These are phyloP conservation scores for Mystacides longicornis DNA, from an alignment of 2,888 invertebrate species.

Conservation along the genomic window DNA sequence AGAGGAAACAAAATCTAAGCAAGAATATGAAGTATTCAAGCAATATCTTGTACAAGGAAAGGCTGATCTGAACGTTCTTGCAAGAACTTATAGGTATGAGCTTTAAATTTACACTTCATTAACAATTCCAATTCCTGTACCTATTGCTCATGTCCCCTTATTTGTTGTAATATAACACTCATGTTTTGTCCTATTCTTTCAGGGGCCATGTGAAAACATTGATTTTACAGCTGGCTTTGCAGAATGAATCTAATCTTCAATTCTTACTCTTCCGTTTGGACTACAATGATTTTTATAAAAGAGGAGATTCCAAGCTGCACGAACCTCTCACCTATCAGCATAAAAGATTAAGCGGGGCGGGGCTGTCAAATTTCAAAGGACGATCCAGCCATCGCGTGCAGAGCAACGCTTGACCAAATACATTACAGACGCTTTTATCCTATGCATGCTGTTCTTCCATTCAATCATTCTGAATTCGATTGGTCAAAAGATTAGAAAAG, in stretches of 20 bases:
- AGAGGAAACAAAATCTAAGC: conserved; percentile 51
- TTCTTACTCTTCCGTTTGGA: conserved; percentile 87
- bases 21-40: conserved; percentile 55
- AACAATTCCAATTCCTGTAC: too few relatives aligned
- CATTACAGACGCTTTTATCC: background rate
- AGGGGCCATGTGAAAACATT: conserved; percentile 82
- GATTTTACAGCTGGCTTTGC: conserved; percentile 73
- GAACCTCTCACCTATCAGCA: conserved; percentile 58
- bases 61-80: conserved; percentile 60
- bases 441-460: background rate
- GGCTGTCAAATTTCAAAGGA: conserved; percentile 28
- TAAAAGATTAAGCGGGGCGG: conserved; percentile 53
- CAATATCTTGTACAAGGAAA: conserved; percentile 55
- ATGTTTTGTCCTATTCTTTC: conserved; percentile 27
- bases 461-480: too few relatives aligned
- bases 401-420: background rate
- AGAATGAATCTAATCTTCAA: conserved; percentile 80
- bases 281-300: conserved; percentile 92
- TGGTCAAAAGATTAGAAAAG: too few relatives aligned
- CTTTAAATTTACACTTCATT: too few relatives aligned
- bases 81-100: conserved; percentile 61
- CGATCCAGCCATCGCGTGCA: background rate
- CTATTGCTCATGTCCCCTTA: too few relatives aligned
- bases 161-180: too few relatives aligned
- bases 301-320: conserved; percentile 68